Base-by-base conservation (phyloP, 1,140 invertebrate species). In the Pseudobourletiella spinata region DNA sequence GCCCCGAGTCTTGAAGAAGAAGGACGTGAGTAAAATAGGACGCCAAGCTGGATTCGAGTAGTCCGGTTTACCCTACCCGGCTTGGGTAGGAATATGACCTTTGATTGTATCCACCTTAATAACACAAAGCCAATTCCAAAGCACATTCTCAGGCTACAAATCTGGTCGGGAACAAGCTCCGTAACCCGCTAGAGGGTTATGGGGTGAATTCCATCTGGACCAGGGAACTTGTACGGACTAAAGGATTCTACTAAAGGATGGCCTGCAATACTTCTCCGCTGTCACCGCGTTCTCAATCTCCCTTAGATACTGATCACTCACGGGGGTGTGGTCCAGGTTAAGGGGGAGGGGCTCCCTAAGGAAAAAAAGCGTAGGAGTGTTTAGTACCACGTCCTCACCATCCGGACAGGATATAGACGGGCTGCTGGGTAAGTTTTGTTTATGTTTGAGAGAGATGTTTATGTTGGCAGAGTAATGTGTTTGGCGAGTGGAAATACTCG, bases 1-100 rank as follows among this genome's bases (percentile, higher is more conserved):
- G 24, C 61, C 65, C 20, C 57, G 1, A 2, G 29, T 32, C 29
- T 67, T 67, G 2, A 61, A 35, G 2, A 67, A 30, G 28, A 67
- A 67, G 3, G 61, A 61, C n/a, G 65, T 67, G 11, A 67, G 26
- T 30, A 58, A 67, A 18, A 67, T 61, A 11, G 65, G 61, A 25
- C 61, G 44, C 61, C 57, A 67, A 6, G 52, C 24, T 1, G 35
- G 25, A 25, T 22, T 32, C 14, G 20, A 15, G 35, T 64, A 67
- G 29, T 58, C 59, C 16, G 39, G 22, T 24, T 61, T n/a, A n/a
- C n/a, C n/a, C n/a, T 67, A 2, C 54, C 65, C 11, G 61, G 65
- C 29, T 64, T 67, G 16, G 61, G 65, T 3, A 67, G 26, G 29
- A 64, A 67, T 1, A 63, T 35, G 16, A 56, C n/a, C n/a, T n/a